Conservation (phyloP, 2,888 invertebrate species). For the Aporophyla lueneburgensis region DNA sequence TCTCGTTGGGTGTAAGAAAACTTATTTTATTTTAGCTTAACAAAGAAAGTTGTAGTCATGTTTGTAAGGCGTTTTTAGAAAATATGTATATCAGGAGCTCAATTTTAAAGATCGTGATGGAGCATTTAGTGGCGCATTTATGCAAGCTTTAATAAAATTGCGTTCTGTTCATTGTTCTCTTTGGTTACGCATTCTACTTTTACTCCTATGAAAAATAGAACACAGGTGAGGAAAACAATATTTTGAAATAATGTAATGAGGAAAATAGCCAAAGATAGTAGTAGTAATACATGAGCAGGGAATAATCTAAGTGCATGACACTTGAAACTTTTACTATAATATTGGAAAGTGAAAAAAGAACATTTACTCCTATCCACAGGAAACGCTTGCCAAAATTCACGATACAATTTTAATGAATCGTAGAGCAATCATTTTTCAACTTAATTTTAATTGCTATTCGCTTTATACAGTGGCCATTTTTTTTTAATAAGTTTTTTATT, state of each 20-base stretch:
- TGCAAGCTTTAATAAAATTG: not conserved
- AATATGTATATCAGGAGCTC: not conserved
- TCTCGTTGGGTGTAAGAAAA: not conserved
- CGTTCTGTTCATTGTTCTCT: not conserved
- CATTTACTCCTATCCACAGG: not conserved
- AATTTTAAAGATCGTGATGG: not conserved
- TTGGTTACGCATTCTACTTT: not conserved
- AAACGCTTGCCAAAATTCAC: not conserved
- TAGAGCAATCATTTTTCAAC: not conserved
- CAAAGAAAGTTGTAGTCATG: not conserved
- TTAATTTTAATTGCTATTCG: constrained; percentile 5
- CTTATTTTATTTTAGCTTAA: not conserved
- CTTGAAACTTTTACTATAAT: not conserved
- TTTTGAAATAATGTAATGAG: not conserved
- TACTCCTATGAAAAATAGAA: not conserved
- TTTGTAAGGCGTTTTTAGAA: not conserved
- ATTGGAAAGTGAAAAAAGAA: too few relatives aligned
- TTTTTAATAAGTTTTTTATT: too few relatives aligned
- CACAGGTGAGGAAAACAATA: not conserved
- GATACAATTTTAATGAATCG: not conserved
- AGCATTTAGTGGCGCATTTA: not conserved
- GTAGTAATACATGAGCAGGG: not conserved
- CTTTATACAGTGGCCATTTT: not conserved
- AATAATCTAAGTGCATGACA: not conserved
- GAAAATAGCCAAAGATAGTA: not conserved